Evolutionary conservation across 1,140 invertebrate genomes (phyloP).

Genomic region (Antheraea pernyi): DNA sequence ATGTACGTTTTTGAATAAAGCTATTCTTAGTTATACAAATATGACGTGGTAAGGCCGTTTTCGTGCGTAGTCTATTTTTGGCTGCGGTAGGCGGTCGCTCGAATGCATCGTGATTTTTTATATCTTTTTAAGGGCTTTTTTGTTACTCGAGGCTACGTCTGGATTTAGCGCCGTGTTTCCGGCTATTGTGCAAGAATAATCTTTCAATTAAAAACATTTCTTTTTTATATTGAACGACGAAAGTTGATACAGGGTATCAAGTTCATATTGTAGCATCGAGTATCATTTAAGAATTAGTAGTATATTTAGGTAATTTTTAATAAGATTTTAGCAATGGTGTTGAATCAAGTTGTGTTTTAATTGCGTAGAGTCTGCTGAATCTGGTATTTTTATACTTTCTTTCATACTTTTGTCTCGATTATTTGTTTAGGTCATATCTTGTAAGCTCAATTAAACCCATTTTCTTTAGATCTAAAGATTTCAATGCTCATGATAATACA

Average conservation of each 20-base stretch:
- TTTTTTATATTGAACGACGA: not conserved
- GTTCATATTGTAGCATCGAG: not conserved
- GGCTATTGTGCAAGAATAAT: constrained; percentile 59
- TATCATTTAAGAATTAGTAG: no score
- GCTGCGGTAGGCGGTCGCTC: constrained; percentile 75
- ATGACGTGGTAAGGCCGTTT: constrained; percentile 17
- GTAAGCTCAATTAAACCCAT: no score
- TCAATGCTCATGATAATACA: no score
- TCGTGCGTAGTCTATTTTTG: constrained; percentile 66
- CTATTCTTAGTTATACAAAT: not conserved
- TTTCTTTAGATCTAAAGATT: no score
- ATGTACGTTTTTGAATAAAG: not conserved
- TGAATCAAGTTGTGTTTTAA: no score
- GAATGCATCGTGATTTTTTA: constrained; percentile 58
- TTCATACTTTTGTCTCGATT: no score
- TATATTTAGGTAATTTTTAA: no score
- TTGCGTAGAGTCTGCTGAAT: no score
- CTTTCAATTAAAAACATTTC: constrained; percentile 46
- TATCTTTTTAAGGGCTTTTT: constrained; percentile 52
- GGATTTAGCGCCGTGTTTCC: constrained; percentile 60
- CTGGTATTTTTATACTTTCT: no score
- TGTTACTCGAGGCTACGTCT: constrained; percentile 52
- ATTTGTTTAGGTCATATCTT: no score
- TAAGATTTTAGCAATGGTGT: no score
- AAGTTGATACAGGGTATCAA: not conserved